phyloP scores from a whole-genome alignment of 2,113 vertebrate genomes.

The Indri indri region DNA sequence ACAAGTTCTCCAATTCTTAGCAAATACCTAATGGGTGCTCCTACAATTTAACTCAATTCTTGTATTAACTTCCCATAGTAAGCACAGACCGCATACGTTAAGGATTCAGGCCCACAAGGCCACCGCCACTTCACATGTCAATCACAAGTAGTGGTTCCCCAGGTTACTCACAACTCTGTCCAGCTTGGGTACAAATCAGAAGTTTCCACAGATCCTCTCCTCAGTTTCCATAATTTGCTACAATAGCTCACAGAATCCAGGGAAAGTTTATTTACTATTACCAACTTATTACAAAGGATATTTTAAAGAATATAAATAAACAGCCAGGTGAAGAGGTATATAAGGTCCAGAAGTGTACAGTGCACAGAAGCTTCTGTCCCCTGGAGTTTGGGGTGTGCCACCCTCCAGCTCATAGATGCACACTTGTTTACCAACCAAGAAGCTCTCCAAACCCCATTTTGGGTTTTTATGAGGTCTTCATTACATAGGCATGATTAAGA shows the following conservation, averaged over 20 bases:
- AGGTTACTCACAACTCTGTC: background rate
- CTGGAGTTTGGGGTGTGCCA: background rate
- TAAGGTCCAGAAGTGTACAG: background rate
- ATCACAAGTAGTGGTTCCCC: background rate
- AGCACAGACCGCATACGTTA: background rate
- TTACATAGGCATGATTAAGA: background rate
- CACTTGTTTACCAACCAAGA: background rate
- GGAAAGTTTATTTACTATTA: too few relatives aligned
- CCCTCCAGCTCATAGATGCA: background rate
- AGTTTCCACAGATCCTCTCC: background rate
- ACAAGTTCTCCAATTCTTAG: background rate
- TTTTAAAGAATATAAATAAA: background rate
- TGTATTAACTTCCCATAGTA: background rate
- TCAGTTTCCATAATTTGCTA: background rate
- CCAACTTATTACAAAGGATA: background rate
- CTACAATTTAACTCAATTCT: background rate
- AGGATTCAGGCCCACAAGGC: background rate
- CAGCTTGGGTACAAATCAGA: background rate
- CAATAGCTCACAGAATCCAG: background rate
- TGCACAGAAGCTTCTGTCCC: background rate
- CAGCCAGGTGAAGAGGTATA: background rate
- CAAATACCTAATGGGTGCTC: background rate
- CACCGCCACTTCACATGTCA: background rate
- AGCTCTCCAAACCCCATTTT: background rate
- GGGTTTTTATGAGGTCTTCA: background rate